A percentile compares a stretch with the other conserved stretches of the same genome.
Evolutionary conservation across 2,113 vertebrate species (phyloP).

Genomic region (Columba livia): DNA sequence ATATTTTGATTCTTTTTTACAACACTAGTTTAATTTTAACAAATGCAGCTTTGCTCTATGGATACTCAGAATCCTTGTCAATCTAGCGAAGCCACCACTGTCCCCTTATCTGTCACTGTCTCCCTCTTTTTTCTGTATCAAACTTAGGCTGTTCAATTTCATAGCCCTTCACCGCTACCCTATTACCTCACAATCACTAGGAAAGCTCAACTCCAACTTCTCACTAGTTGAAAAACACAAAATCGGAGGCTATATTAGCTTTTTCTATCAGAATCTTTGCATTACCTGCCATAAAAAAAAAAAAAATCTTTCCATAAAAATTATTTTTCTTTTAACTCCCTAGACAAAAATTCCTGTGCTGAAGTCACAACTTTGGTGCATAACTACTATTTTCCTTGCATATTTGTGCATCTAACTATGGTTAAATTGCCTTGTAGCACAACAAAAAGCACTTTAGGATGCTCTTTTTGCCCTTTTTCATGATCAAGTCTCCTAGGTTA

Average conservation of each 20-base stretch:
- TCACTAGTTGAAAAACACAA: neutral
- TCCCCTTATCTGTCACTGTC: neutral
- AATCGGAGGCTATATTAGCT: neutral
- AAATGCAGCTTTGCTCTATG: neutral
- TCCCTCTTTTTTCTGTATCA: neutral
- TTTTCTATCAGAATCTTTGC: neutral
- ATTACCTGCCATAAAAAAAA: neutral
- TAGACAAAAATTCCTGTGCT: neutral
- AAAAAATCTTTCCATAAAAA: neutral
- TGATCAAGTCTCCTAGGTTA: neutral
- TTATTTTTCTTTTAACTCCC: neutral
- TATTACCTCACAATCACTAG: neutral
- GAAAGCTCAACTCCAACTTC: neutral
- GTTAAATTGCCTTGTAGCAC: neutral
- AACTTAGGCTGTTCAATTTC: neutral
- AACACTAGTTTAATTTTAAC: neutral
- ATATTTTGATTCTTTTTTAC: neutral
- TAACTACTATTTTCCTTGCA: neutral
- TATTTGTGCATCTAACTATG: neutral
- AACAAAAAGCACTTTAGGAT: neutral
- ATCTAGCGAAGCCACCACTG: neutral
- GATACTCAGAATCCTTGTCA: neutral
- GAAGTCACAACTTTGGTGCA: neutral
- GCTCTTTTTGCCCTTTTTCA: neutral
- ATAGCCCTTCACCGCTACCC: neutral